These are phyloP conservation scores for Dromas ardeola DNA, from an alignment of 2,113 vertebrate species.

Conservation along the genomic window DNA sequence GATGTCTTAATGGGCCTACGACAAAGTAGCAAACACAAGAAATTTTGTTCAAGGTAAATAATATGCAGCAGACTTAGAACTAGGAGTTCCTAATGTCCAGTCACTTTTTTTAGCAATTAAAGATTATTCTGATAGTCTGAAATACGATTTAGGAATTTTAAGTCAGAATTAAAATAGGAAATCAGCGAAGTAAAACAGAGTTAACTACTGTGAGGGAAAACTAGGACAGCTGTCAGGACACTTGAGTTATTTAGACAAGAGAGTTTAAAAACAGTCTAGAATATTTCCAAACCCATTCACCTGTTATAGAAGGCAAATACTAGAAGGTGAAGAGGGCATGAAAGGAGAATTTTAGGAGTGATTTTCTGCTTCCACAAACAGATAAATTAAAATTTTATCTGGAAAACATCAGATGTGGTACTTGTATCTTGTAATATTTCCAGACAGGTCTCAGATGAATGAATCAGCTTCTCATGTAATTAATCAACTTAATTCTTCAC, in stretches of 20 bases:
- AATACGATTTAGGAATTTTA: background rate
- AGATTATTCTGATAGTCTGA: background rate
- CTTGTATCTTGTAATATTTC: background rate
- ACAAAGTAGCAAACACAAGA: background rate
- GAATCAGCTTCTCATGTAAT: slow-evolving; percentile 17
- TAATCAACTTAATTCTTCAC: slow-evolving; percentile 34
- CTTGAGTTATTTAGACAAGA: background rate
- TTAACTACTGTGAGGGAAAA: background rate
- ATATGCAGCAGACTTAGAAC: background rate
- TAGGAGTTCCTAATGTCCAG: background rate
- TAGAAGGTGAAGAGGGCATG: background rate
- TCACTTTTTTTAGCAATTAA: background rate
- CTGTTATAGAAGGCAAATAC: background rate
- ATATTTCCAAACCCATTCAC: background rate
- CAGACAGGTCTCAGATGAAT: background rate
- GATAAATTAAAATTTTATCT: background rate
- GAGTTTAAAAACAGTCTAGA: background rate
- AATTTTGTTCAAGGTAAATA: background rate
- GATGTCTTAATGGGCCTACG: background rate
- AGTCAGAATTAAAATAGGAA: background rate
- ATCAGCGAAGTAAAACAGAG: background rate
- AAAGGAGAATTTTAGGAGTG: background rate
- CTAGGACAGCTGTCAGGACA: background rate
- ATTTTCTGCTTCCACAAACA: background rate
- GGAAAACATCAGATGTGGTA: background rate